phyloP scores from a whole-genome alignment of 1,140 invertebrate species.

The Sminthurinus signatus region DNA sequence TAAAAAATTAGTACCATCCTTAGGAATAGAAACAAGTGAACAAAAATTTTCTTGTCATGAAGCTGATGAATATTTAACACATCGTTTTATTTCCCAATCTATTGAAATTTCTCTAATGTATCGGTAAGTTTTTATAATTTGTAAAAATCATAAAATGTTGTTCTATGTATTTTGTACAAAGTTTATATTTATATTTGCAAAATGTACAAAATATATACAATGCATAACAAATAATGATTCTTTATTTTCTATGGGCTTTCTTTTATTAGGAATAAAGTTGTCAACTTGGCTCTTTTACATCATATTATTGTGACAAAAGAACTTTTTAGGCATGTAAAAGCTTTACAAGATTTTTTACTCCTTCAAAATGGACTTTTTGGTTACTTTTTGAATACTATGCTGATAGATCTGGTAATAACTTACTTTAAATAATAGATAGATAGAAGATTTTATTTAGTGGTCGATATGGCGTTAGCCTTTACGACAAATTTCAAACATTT shows the following conservation, averaged over 20 bases:
- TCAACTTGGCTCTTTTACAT: constrained; percentile 25
- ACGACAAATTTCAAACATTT: too few species aligned
- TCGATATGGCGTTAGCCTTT: too few species aligned
- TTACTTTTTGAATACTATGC: constrained; percentile 14
- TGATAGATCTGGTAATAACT: constrained; percentile 34
- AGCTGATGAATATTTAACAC: constrained; percentile 16
- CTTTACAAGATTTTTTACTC: constrained; percentile 29
- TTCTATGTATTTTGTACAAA: too few species aligned
- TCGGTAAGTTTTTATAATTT: constrained; percentile 26
- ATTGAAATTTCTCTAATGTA: constrained; percentile 24
- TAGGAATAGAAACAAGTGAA: neutral
- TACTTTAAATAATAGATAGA: too few species aligned
- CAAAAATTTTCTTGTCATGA: neutral
- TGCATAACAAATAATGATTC: too few species aligned
- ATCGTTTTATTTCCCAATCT: constrained; percentile 24
- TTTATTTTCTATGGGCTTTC: too few species aligned
- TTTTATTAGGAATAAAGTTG: constrained; percentile 22
- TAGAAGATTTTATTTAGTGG: too few species aligned
- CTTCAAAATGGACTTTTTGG: constrained; percentile 38
- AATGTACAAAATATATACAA: too few species aligned
- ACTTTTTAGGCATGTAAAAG: constrained; percentile 29
- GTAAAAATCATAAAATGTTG: neutral
- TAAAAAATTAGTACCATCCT: neutral
- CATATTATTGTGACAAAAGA: constrained; percentile 30
- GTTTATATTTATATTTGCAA: neutral